Percentiles rank a stretch among this genome's conserved stretches.
phyloP scores from a whole-genome alignment of 1,140 invertebrate genomes.

The Ladona fulva region DNA sequence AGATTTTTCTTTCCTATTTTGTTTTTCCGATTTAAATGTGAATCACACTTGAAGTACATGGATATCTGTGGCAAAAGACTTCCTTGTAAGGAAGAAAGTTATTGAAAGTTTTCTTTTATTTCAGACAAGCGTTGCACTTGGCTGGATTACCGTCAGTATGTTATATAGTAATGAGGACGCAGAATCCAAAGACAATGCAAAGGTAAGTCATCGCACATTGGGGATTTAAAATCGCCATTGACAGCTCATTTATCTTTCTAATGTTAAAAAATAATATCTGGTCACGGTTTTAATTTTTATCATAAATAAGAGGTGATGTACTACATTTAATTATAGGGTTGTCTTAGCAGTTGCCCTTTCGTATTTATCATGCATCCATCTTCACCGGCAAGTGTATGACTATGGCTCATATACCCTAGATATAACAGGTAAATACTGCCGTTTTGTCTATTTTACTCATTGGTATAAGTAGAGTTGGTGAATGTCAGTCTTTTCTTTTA shows the following conservation, averaged over 20 bases:
- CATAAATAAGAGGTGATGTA: no score
- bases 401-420: slow-evolving; percentile 83
- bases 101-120: slow-evolving; percentile 30
- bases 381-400: slow-evolving; percentile 78
- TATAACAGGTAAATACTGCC: slow-evolving; percentile 62
- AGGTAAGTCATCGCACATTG: slow-evolving; percentile 38
- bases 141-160: slow-evolving; percentile 61
- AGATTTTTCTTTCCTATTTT: slow-evolving; percentile 1
- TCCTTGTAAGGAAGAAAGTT: neutral
- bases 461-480: no score
- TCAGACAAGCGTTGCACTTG: slow-evolving; percentile 67
- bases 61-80: no score
- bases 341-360: slow-evolving; percentile 64
- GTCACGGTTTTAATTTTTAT: no score
- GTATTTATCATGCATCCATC: slow-evolving; percentile 77
- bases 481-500: no score
- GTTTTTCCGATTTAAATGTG: slow-evolving; percentile 14
- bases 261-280: no score
- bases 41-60: no score
- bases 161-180: slow-evolving; percentile 57
- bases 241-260: slow-evolving; percentile 18
- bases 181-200: slow-evolving; percentile 52
- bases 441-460: neutral
- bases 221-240: no score
- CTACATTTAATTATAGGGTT: slow-evolving; percentile 44